phyloP scores from a whole-genome alignment of 2,113 vertebrate species.

The Platichthys flesus region DNA sequence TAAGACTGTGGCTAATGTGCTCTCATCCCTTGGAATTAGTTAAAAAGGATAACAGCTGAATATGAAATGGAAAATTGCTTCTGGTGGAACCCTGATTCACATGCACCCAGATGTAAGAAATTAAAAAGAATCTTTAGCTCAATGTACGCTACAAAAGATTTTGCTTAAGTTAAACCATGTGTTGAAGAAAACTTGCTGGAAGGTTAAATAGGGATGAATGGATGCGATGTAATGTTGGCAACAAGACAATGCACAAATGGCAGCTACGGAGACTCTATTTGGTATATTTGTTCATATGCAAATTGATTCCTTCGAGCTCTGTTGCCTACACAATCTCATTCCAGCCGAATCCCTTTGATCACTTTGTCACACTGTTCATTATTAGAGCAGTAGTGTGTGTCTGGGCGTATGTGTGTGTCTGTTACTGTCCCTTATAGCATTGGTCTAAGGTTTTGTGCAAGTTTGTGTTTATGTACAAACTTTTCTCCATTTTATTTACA shows the following conservation, averaged over 20 bases:
- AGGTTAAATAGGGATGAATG: too few relatives aligned
- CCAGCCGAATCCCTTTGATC: conserved; percentile 32
- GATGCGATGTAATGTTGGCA: not conserved
- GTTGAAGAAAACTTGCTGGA: too few relatives aligned
- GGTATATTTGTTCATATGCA: not conserved
- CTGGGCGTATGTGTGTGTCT: conserved; percentile 9
- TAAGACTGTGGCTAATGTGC: not conserved
- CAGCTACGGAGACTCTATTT: not conserved
- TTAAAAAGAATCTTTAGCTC: not conserved
- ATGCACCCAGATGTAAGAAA: not conserved
- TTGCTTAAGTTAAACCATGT: too few relatives aligned
- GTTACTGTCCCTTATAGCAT: conserved; percentile 2
- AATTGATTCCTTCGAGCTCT: not conserved
- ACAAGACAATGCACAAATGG: not conserved
- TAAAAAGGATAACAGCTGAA: not conserved
- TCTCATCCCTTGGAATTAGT: not conserved
- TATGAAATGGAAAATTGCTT: not conserved
- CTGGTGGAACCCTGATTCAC: too few relatives aligned
- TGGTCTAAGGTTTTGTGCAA: conserved; percentile 14
- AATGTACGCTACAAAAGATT: too few relatives aligned
- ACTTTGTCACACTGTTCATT: conserved; percentile 9
- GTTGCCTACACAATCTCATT: conserved; percentile 42
- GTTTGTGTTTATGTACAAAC: not conserved
- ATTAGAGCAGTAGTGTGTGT: not conserved
- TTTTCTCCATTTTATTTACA: not conserved